These are phyloP conservation scores for Antechinus stuartii DNA, from an alignment of 2,113 vertebrate species.

Conservation along the genomic window DNA sequence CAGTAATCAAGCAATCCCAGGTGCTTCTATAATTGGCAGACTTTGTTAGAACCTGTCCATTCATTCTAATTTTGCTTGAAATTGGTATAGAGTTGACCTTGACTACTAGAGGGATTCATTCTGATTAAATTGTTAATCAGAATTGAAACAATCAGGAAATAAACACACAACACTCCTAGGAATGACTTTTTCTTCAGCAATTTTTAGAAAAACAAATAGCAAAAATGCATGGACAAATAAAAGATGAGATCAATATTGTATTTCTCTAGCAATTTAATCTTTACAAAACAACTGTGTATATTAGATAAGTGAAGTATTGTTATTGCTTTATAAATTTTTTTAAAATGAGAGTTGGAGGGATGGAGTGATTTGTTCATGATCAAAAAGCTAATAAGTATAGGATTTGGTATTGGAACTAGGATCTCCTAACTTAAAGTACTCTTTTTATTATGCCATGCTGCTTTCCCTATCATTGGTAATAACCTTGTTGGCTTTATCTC, in stretches of 20 bases:
- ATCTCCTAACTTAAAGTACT: neutral
- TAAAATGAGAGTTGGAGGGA: neutral
- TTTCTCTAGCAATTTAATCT: neutral
- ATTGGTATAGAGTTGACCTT: constrained; percentile 49
- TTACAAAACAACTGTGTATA: neutral
- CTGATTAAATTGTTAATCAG: constrained; percentile 54
- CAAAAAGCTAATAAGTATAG: neutral
- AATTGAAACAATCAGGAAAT: constrained; percentile 63
- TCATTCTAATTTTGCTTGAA: constrained; percentile 40
- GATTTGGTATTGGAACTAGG: neutral
- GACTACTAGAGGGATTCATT: constrained; percentile 38
- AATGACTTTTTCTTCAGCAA: constrained; percentile 42
- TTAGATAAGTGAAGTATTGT: neutral
- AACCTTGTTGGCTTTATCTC: constrained; percentile 34
- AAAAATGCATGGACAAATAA: constrained; percentile 49
- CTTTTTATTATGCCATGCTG: neutral
- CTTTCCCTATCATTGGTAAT: neutral
- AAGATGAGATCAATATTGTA: constrained; percentile 31
- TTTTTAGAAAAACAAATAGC: constrained; percentile 23
- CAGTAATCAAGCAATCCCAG: neutral
- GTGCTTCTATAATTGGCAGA: constrained; percentile 16
- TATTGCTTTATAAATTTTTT: neutral
- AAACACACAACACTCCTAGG: constrained; percentile 13
- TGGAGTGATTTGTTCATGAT: neutral
- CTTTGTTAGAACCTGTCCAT: neutral